These are phyloP conservation scores for Kryptolebias marmoratus DNA, from an alignment of 2,113 vertebrate species.

Conservation along the genomic window DNA sequence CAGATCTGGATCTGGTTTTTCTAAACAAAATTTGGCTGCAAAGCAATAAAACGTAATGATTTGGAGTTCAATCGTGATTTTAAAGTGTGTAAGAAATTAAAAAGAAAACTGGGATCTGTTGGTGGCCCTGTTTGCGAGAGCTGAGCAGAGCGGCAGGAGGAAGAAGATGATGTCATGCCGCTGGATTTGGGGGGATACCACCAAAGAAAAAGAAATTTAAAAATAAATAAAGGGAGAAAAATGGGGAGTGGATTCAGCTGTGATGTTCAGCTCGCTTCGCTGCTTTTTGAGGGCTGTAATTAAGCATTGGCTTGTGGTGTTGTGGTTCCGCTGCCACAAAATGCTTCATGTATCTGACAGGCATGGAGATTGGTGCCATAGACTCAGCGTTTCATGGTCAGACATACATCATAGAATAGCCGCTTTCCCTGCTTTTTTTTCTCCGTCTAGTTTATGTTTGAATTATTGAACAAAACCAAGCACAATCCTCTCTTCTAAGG, in stretches of 20 bases:
- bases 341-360: slow-evolving; percentile 61
- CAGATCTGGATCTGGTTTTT: slow-evolving; percentile 7
- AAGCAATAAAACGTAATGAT: slow-evolving; percentile 12
- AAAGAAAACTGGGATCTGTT: slow-evolving; percentile 35
- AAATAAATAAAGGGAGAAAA: slow-evolving; percentile 45
- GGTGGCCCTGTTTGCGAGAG: slow-evolving; percentile 62
- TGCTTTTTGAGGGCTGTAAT: slow-evolving; percentile 68
- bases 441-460: not conserved
- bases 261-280: slow-evolving; percentile 49
- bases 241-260: slow-evolving; percentile 55
- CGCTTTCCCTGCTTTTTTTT: slow-evolving; percentile 38
- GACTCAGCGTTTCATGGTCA: slow-evolving; percentile 49
- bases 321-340: slow-evolving; percentile 62
- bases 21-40: not conserved
- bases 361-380: slow-evolving; percentile 47
- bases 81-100: slow-evolving; percentile 22
- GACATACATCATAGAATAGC: slow-evolving; percentile 48
- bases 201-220: slow-evolving; percentile 51
- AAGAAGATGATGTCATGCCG: slow-evolving; percentile 69
- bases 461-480: not conserved
- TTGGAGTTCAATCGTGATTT: slow-evolving; percentile 5
- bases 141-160: slow-evolving; percentile 38
- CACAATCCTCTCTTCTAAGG: not conserved
- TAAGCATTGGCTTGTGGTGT: slow-evolving; percentile 64
- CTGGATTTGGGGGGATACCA: slow-evolving; percentile 61